Evolutionary conservation across 2,888 invertebrate species (phyloP), one percentile per base, ranked within the genome.

Genomic region (Galerucella nymphaeae): DNA sequence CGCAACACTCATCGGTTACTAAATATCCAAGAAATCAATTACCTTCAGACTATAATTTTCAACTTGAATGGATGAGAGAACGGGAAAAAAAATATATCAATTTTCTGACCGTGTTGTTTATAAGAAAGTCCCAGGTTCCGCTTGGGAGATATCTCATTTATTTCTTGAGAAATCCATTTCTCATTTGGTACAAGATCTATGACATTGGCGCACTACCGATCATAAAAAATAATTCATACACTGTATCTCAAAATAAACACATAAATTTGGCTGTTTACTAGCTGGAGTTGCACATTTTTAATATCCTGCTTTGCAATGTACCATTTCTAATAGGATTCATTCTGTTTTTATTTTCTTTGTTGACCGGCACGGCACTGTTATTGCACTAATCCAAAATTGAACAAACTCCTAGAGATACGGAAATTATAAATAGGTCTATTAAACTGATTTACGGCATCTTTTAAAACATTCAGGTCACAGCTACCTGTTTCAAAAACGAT

Each of bases 401-500:
- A 38, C 38, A 16, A 50, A 38, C 13, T 41, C 53, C 66, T 57
- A 66, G 48, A 63, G 61, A 53, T 61, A 53, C 23, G 50, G 20
- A 45, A 48, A 64, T 61, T 61, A 61, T 50, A 64, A 64, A 64
- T 66, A 58, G 66, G 13, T n/a, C 58, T 30, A 66, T 66, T 66
- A 69, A 64, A 61, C 65, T 69, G 72, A 72, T 73, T 72, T 74
- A 73, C 67, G 66, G 62, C 66, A 64, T 45, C 58, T 66, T 72
- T 64, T n/a, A 70, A 68, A 65, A 55, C 41, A 66, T 65, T 62
- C 66, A 18, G 69, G 71, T 73, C 72, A 75, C 55, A 61, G 72
- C 77, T 77, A 77, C 77, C 77, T 77, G 77, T 75, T 72, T 66
- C 18, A 16, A 9, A 57, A 66, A 20, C n/a, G n/a, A n/a, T n/a